These are phyloP conservation scores for Stegodyphus mimosarum DNA, from an alignment of 1,140 invertebrate genomes.

Conservation along the genomic window DNA sequence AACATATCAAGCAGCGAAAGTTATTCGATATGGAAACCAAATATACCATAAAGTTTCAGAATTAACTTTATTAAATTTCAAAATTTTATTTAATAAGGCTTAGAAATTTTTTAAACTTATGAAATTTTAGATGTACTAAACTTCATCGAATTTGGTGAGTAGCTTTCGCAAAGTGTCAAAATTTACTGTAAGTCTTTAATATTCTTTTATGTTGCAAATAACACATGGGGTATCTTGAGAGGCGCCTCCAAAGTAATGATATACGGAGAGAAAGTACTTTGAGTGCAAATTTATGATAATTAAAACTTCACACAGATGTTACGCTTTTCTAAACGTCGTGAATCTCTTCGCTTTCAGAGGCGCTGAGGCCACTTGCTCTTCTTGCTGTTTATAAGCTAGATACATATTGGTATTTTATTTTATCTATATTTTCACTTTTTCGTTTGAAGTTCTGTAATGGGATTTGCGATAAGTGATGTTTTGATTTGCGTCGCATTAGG, in stretches of 20 bases:
- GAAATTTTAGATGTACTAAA: too few species aligned
- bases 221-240: not conserved
- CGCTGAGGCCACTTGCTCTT: not conserved
- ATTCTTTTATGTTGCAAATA: not conserved
- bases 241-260: not conserved
- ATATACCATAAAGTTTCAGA: too few species aligned
- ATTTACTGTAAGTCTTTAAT: not conserved
- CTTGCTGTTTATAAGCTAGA: not conserved
- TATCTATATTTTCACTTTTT: not conserved
- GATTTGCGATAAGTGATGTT: not conserved
- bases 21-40: too few species aligned
- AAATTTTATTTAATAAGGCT: too few species aligned
- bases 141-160: too few species aligned
- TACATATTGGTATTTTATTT: not conserved
- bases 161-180: not conserved
- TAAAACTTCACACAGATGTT: conserved; percentile 11
- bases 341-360: not conserved
- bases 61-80: too few species aligned
- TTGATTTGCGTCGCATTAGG: not conserved
- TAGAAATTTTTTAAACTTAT: too few species aligned
- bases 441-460: not conserved
- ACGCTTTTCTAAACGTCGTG: not conserved
- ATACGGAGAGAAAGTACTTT: not conserved
- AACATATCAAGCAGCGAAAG: too few species aligned
- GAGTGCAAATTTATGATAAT: conserved; percentile 21